Conservation (phyloP, 2,113 vertebrate genomes). For the Cyanoderma ruficeps region DNA sequence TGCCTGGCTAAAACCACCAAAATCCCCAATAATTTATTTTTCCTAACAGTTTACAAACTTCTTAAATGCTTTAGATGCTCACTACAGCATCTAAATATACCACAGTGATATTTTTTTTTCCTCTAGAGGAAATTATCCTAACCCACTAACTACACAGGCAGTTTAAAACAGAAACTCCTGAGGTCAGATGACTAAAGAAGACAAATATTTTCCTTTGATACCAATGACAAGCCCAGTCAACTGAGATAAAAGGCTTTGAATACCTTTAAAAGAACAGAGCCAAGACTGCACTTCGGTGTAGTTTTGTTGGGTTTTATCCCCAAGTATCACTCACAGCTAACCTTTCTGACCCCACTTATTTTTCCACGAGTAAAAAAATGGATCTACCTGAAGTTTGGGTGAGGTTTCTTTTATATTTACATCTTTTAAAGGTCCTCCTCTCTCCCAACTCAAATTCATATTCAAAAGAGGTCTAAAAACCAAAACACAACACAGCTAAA, state of each 20-base stretch:
- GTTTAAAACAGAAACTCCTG: background rate
- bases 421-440: background rate
- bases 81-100: background rate
- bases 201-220: conserved; percentile 49
- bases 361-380: background rate
- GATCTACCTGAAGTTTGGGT: background rate
- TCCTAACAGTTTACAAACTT: background rate
- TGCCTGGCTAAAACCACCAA: background rate
- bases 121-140: background rate
- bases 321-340: background rate
- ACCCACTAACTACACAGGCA: background rate
- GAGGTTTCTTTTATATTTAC: background rate
- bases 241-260: conserved; percentile 20
- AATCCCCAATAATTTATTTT: background rate
- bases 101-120: background rate
- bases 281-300: background rate
- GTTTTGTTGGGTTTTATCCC: background rate
- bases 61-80: background rate
- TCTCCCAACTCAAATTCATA: background rate
- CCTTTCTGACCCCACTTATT: background rate
- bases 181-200: conserved; percentile 33
- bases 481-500: background rate
- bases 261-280: background rate
- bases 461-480: background rate
- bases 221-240: background rate